These are phyloP conservation scores for Bombus superbus DNA, from an alignment of 1,140 invertebrate species.

Conservation along the genomic window DNA sequence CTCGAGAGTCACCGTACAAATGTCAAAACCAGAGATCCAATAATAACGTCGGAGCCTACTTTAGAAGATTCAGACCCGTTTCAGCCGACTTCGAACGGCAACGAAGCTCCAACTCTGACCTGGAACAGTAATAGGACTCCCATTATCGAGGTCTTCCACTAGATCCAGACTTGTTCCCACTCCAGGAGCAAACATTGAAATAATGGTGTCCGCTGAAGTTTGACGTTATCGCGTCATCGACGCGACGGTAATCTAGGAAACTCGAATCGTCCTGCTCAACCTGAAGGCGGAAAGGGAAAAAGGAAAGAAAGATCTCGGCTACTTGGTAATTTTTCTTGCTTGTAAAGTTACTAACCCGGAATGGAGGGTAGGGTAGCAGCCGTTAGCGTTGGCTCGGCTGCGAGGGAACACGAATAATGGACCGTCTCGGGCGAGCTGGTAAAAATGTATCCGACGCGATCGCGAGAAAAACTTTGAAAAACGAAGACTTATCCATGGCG, in stretches of 20 bases:
- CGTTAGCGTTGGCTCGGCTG: background rate
- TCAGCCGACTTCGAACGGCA: slow-evolving; percentile 3
- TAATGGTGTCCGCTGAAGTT: slow-evolving; percentile 21
- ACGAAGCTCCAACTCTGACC: background rate
- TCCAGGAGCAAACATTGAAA: slow-evolving; percentile 31
- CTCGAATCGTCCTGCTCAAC: background rate
- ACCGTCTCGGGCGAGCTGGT: slow-evolving; percentile 24
- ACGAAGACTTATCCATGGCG: slow-evolving; percentile 59
- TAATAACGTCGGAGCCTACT: slow-evolving; percentile 28
- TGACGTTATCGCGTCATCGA: slow-evolving; percentile 32
- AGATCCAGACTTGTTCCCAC: background rate
- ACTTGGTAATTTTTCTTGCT: background rate
- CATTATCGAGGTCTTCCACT: slow-evolving; percentile 29
- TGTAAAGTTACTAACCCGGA: background rate
- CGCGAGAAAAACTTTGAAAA: slow-evolving; percentile 58
- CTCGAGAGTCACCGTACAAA: background rate
- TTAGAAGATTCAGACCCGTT: slow-evolving; percentile 5
- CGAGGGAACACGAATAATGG: slow-evolving; percentile 23
- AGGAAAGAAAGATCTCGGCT: too few relatives aligned
- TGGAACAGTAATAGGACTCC: slow-evolving; percentile 36
- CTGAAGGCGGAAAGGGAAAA: background rate
- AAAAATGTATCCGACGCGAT: slow-evolving; percentile 61
- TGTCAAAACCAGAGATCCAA: slow-evolving; percentile 30
- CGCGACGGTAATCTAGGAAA: slow-evolving; percentile 13
- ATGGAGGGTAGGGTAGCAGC: background rate